Base-by-base conservation (phyloP, 2,888 invertebrate genomes). In the Dolomedes plantarius region DNA sequence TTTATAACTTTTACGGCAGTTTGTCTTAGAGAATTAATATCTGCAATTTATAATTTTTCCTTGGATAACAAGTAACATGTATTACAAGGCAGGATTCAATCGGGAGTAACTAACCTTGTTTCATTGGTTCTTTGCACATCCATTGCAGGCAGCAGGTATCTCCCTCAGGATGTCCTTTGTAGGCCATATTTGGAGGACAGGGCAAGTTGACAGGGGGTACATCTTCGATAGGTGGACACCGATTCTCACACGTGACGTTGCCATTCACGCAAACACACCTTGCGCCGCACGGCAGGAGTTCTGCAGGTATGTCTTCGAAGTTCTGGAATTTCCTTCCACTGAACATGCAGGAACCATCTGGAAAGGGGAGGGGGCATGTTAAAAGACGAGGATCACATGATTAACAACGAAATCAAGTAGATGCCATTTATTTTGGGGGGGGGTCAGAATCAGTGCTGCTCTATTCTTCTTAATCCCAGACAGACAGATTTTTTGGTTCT, bases 221-320 rank as follows among this genome's bases (percentile, higher is more conserved):
- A 0, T 95, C 94, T 0, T 95, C 92, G 0, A 97, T 94, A 0
- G 95, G 95, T 0, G 95, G 94, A 91, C 97, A 97, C 16, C 94
- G 94, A 46, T 95, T 94, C 89, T 95, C 95, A 90, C 97, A 97
- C 87, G 96, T 95, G 23, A 97, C 93, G 89, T 95, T 95, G 19
- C 97, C 96, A 91, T 95, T 95, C 91, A 97, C 96, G 90, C 97
- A 97, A 91, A 94, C 96, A 90, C 97, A 97, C 89, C 95, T 93
- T 89, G 95, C 94, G 88, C 96, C 96, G 90, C 97, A 97, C 13
- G 96, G 95, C 1, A 97, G 74, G 32, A 90, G 92, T 76, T 95
- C 94, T 9, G 93, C 92, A 0, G 97, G 97, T 67, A 97, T 94
- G 89, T 95, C 95, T 79, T 95, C 95, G 95, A 96, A 96, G 91